phyloP scores from a whole-genome alignment of 2,797 vertebrate species.

The Protosalanx chinensis region DNA sequence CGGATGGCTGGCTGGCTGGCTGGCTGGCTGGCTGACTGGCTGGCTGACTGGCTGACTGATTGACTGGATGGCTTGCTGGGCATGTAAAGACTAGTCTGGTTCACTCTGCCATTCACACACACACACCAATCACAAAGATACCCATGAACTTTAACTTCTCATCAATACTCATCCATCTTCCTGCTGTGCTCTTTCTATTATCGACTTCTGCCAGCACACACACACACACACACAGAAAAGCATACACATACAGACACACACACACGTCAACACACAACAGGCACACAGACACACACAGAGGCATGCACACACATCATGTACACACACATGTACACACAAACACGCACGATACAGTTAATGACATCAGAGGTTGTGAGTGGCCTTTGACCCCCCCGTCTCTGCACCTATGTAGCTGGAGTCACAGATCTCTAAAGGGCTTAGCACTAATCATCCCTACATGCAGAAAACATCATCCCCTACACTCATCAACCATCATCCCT shows the following conservation, averaged over 20 bases:
- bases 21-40: not conserved
- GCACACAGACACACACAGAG: not conserved
- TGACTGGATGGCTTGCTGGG: not conserved
- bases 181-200: not conserved
- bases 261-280: not conserved
- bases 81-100: not conserved
- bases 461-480: not conserved
- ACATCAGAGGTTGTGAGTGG: no score
- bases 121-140: not conserved
- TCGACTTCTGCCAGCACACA: not conserved
- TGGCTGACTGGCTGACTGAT: not conserved
- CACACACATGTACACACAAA: not conserved
- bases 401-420: no score
- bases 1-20: not conserved
- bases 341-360: no score
- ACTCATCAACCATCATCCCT: not conserved
- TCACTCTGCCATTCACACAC: constrained; percentile 6
- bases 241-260: not conserved
- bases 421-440: no score
- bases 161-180: constrained; percentile 6
- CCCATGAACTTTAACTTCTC: constrained; percentile 1
- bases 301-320: not conserved
- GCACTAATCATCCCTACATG: no score
- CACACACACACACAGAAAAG: not conserved
- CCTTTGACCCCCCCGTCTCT: no score